These are phyloP conservation scores for Seriola quinqueradiata DNA, from an alignment of 2,113 vertebrate species.

Conservation along the genomic window DNA sequence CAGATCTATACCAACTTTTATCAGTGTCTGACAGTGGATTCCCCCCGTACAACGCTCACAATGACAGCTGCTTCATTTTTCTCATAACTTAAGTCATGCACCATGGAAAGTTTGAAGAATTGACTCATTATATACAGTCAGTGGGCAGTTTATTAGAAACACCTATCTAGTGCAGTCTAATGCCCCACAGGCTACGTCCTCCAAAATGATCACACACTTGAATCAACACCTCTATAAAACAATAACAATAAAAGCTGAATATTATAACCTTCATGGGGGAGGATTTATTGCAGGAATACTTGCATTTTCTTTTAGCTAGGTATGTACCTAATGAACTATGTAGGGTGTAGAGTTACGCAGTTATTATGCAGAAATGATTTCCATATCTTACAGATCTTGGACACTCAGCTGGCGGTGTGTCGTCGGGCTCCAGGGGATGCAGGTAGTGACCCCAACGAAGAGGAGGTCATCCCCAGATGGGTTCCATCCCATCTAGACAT, in stretches of 20 bases:
- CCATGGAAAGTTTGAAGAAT: too few relatives aligned
- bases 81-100: not conserved
- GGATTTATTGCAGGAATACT: not conserved
- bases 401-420: constrained; percentile 78
- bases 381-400: constrained; percentile 75
- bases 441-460: constrained; percentile 13
- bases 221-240: not conserved
- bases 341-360: not conserved
- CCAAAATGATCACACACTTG: not conserved
- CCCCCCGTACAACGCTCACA: too few relatives aligned
- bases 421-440: constrained; percentile 49
- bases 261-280: not conserved
- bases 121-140: too few relatives aligned
- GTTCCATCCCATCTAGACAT: constrained; percentile 80
- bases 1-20: too few relatives aligned
- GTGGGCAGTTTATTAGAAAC: not conserved
- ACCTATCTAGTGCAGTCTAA: too few relatives aligned
- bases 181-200: not conserved
- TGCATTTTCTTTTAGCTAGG: not conserved
- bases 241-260: not conserved
- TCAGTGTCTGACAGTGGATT: too few relatives aligned
- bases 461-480: constrained; percentile 69
- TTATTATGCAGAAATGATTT: not conserved
- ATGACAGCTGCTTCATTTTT: not conserved
- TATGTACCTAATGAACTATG: not conserved